Evolutionary conservation across 2,113 vertebrate genomes (phyloP).

Genomic region (Salvelinus fontinalis): DNA sequence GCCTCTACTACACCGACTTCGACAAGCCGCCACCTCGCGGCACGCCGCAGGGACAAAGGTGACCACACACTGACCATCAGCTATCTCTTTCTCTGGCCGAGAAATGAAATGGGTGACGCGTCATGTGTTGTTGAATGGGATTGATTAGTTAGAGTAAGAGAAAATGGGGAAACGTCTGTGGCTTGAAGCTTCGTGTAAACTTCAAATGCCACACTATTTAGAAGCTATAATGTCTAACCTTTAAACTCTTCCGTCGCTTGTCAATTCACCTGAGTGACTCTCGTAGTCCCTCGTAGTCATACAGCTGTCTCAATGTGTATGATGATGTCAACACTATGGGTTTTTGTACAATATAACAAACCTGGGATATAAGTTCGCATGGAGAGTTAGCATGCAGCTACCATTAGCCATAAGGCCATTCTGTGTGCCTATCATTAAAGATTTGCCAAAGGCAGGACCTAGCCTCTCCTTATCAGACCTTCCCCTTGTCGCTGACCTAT

Average conservation of each 20-base stretch:
- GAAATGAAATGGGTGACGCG: conserved; percentile 1
- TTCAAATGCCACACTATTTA: not conserved
- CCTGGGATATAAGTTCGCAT: conserved; percentile 6
- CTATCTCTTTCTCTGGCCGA: not conserved
- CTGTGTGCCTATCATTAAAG: conserved; percentile 23
- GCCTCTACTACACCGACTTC: conserved; percentile 74
- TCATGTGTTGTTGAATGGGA: not conserved
- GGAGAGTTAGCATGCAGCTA: conserved; percentile 2
- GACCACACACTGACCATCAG: conserved; percentile 49
- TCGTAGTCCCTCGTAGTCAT: not conserved
- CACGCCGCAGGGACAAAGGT: conserved; percentile 89
- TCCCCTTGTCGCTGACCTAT: conserved; percentile 27
- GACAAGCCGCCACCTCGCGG: conserved; percentile 72
- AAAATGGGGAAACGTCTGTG: not conserved
- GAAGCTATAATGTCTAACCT: not conserved
- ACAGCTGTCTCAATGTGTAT: not conserved
- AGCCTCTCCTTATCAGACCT: conserved; percentile 34
- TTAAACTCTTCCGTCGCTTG: not conserved
- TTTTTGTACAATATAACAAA: not conserved
- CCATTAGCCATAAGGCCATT: not conserved
- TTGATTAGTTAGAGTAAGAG: not conserved
- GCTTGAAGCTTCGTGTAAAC: not conserved
- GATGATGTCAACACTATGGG: not conserved
- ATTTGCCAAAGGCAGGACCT: conserved; percentile 24
- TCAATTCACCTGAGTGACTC: not conserved